phyloP scores from a whole-genome alignment of 1,140 invertebrate species.

The Melipona quadrifasciata region DNA sequence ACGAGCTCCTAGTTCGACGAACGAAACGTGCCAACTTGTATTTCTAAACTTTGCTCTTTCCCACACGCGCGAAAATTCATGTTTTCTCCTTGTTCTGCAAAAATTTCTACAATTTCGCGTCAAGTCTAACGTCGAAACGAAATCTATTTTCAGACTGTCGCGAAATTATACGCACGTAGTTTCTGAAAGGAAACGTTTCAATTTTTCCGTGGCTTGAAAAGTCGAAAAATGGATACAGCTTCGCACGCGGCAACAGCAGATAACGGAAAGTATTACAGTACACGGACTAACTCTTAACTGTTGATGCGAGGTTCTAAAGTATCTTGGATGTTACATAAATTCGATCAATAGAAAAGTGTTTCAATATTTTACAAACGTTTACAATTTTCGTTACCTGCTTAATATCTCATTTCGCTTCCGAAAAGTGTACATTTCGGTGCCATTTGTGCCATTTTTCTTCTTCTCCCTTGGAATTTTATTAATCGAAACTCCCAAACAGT shows the following conservation, averaged over 20 bases:
- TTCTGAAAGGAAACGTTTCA: background rate
- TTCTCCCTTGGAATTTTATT: background rate
- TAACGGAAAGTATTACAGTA: background rate
- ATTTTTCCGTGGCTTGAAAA: background rate
- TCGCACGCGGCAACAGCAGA: background rate
- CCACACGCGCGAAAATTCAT: background rate
- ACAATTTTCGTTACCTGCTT: no score
- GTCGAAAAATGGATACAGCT: background rate
- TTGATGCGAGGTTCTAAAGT: background rate
- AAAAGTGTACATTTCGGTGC: no score
- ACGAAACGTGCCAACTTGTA: background rate
- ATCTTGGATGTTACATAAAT: background rate
- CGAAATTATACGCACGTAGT: background rate
- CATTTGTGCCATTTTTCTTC: background rate
- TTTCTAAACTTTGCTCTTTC: background rate
- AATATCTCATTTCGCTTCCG: no score
- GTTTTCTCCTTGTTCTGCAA: background rate
- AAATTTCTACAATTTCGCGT: background rate
- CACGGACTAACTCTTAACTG: background rate
- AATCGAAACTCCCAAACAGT: background rate
- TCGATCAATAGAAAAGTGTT: no score
- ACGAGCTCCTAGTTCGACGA: background rate
- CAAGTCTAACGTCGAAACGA: background rate
- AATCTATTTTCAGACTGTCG: conserved; percentile 12
- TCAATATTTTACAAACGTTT: no score